Percentiles rank a stretch among this genome's conserved stretches.
phyloP scores from a whole-genome alignment of 2,888 invertebrate species.

The Chydorus sphaericus region DNA sequence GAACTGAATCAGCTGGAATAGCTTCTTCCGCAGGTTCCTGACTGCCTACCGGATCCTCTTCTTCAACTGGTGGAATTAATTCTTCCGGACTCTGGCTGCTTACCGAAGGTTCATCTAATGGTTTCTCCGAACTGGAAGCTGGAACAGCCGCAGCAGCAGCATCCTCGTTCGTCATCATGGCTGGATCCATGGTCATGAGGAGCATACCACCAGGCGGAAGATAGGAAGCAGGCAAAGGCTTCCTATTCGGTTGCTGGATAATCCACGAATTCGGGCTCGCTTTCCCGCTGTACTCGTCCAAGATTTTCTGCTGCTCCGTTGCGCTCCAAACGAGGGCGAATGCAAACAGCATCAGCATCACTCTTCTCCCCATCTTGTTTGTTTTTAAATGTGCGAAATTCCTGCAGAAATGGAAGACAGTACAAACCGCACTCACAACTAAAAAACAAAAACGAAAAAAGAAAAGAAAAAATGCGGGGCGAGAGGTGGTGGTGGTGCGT shows the following conservation, averaged over 20 bases:
- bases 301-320: neutral
- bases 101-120: neutral
- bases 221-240: neutral
- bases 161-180: neutral
- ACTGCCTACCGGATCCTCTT: neutral
- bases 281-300: neutral
- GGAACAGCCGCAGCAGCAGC: neutral
- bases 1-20: no score
- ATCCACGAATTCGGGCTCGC: constrained; percentile 13
- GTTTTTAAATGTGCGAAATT: neutral
- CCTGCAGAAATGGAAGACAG: neutral
- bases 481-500: neutral
- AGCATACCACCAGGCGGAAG: constrained; percentile 10
- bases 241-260: constrained; percentile 5
- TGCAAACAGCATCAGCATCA: neutral
- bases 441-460: neutral
- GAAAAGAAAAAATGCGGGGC: neutral
- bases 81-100: neutral
- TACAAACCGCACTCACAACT: neutral
- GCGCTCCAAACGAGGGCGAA: neutral
- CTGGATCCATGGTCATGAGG: constrained; percentile 11
- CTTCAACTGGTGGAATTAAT: neutral
- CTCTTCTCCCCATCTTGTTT: neutral
- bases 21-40: no score
- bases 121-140: neutral